Percentiles rank a stretch among this genome's conserved stretches.
phyloP scores from a whole-genome alignment of 2,888 invertebrate species.

The Oxycera nigricornis region DNA sequence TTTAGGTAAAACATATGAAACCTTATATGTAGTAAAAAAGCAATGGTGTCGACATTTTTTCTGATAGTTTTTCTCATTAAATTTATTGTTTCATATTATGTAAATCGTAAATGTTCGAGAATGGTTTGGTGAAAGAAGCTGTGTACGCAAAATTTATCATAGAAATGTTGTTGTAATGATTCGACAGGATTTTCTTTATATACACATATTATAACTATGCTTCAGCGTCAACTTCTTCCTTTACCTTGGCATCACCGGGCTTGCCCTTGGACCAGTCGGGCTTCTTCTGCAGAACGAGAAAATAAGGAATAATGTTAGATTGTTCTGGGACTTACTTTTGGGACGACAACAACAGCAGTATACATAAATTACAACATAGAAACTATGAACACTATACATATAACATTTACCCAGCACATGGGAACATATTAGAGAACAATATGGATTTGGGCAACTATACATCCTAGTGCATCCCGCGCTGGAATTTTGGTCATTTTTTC shows the following conservation, averaged over 20 bases:
- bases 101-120: neutral
- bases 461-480: no score
- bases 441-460: no score
- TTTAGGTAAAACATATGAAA: no score
- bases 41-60: neutral
- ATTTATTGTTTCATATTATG: neutral
- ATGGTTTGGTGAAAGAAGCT: conserved; percentile 16
- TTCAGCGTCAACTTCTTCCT: conserved; percentile 83
- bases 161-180: conserved; percentile 22
- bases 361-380: no score
- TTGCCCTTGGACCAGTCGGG: conserved; percentile 94
- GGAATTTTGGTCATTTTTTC: no score
- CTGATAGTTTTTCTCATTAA: neutral
- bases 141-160: conserved; percentile 9
- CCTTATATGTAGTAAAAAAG: neutral
- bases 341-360: no score
- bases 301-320: neutral
- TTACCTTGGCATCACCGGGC: conserved; percentile 85
- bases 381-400: no score
- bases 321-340: no score
- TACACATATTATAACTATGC: conserved; percentile 74
- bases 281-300: conserved; percentile 78
- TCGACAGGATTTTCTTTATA: conserved; percentile 32
- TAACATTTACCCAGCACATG: no score
- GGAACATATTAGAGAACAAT: no score